These are phyloP conservation scores for Neoaliturus tenellus DNA, from an alignment of 2,888 invertebrate genomes.

Conservation along the genomic window DNA sequence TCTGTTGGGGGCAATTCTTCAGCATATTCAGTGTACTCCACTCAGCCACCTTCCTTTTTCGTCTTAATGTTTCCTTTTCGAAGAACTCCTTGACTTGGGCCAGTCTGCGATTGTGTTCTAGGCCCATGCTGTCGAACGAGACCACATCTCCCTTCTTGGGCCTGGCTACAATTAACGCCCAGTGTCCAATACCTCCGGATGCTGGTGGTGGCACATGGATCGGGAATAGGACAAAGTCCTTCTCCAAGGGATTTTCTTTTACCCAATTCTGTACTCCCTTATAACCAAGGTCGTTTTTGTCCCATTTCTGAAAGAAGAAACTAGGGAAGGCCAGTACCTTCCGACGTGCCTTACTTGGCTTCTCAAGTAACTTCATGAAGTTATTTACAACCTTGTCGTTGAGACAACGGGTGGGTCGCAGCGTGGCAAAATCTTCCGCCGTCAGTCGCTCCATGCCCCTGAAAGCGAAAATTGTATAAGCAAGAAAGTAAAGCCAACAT, in stretches of 20 bases:
- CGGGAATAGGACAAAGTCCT: background rate
- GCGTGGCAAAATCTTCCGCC: background rate
- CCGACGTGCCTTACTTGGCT: background rate
- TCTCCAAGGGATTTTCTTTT: background rate
- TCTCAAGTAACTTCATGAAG: background rate
- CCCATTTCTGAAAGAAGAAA: background rate
- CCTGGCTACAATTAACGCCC: background rate
- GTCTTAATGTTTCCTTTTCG: background rate
- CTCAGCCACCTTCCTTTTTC: background rate
- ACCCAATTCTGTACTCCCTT: background rate
- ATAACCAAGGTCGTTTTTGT: background rate
- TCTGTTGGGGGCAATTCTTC: too few species aligned
- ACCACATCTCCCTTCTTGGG: background rate
- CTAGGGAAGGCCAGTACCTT: background rate
- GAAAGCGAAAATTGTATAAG: background rate
- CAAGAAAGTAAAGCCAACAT: background rate
- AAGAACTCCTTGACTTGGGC: background rate
- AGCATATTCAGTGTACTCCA: too few species aligned
- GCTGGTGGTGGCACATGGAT: background rate
- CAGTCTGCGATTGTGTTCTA: background rate
- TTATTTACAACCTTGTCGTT: background rate
- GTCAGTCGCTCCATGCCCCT: background rate
- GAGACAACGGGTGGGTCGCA: background rate
- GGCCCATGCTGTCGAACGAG: background rate
- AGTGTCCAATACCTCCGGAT: background rate